Evolutionary conservation across 2,888 invertebrate species (phyloP), one percentile per base, ranked within the genome.

Genomic region (Clepsis dumicolana): DNA sequence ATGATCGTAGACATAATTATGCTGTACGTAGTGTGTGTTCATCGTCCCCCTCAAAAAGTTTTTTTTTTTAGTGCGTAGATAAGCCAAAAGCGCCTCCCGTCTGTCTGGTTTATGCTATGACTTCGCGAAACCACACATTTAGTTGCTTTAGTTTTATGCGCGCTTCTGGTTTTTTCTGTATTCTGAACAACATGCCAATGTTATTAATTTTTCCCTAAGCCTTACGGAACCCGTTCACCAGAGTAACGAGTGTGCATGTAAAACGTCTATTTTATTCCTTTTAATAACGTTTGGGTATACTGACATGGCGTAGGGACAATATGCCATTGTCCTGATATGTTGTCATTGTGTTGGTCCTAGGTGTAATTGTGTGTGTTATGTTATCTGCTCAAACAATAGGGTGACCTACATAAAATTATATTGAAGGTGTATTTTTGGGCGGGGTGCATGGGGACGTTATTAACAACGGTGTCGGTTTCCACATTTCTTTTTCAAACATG

Each of bases 331-430:
- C 32, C 16, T 29, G 27, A 54, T 44, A 12, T 10, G 48, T 41
- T 53, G 38, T 54, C 41, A 54, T 54, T 56, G 56, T 41, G 50
- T 8, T 7, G 27, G 64, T 5, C n/a, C 38, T n/a, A n/a, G 32
- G n/a, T 12, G 10, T 48, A 54, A 63, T 56, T 48, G 24, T 25
- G 12, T 27, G 44, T 54, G 35, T 10, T n/a, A 21, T 38, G 35
- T 62, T 54, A 64, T 64, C 24, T 50, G 10, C 21, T 3, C 2
- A 56, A 48, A 64, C 64, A 64, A 64, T 60, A 25, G 25, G 56
- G 29, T 21, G 53, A 29, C 64, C 54, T 29, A 54, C 24, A 64
- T 64, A 48, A 32, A 64, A 64, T 56, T 64, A 54, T 32, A 64
- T 64, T 56, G 56, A 25, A 41, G 64, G n/a, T 18, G 27, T 63